Evolutionary conservation across 2,888 invertebrate genomes (phyloP).

Genomic region (Tachina grossa): DNA sequence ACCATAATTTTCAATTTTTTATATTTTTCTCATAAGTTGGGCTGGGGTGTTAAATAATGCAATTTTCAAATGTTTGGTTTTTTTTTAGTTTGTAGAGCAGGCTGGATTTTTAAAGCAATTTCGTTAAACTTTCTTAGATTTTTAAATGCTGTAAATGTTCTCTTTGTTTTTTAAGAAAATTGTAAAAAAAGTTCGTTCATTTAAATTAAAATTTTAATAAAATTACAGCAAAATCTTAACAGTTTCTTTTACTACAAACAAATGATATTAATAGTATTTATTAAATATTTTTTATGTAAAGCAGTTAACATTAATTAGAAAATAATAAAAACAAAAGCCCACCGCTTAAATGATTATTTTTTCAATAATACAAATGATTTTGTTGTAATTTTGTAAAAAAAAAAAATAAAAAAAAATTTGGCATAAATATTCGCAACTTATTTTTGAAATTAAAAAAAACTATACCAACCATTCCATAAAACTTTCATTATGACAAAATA

Average conservation of each 20-base stretch:
- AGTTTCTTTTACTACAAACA: slow-evolving; percentile 21
- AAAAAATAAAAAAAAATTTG: slow-evolving; percentile 31
- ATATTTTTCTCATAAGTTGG: not conserved
- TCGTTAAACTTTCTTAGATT: not conserved
- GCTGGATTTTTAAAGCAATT: slow-evolving; percentile 55
- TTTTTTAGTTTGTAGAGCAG: not conserved
- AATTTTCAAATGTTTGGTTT: slow-evolving; percentile 6
- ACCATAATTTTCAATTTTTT: not conserved
- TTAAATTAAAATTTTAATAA: slow-evolving; percentile 21
- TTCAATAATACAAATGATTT: slow-evolving; percentile 33
- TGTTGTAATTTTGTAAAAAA: slow-evolving; percentile 60
- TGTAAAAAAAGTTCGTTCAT: not conserved
- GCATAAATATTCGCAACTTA: slow-evolving; percentile 21
- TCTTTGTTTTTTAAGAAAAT: not conserved
- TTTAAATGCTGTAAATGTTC: slow-evolving; percentile 10
- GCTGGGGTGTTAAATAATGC: slow-evolving; percentile 36
- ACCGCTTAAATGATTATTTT: slow-evolving; percentile 59
- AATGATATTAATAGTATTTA: slow-evolving; percentile 20
- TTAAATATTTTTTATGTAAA: slow-evolving; percentile 37
- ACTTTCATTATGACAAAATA: slow-evolving; percentile 65
- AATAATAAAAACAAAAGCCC: slow-evolving; percentile 61
- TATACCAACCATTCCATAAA: slow-evolving; percentile 70
- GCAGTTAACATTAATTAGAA: slow-evolving; percentile 45
- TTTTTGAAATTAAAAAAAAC: slow-evolving; percentile 44
- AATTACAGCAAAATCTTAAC: slow-evolving; percentile 51